Conservation (phyloP, 2,113 vertebrate species). For the Gasterosteus nipponicus region DNA sequence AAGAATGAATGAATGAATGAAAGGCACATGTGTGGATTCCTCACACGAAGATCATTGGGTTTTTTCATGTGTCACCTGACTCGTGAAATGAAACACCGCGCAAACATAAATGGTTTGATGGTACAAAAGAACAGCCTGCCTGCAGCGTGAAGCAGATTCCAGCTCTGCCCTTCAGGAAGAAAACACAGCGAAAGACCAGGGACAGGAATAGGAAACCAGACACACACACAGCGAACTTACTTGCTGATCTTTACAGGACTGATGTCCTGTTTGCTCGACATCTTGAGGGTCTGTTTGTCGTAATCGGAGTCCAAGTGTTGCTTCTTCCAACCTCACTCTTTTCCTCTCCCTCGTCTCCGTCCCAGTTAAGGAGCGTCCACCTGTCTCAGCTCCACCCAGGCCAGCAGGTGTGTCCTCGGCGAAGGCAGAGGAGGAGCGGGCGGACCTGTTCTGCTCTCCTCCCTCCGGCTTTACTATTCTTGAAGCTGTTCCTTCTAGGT, state of each 20-base stretch:
- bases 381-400: conserved; percentile 72
- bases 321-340: conserved; percentile 29
- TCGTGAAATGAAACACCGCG: not conserved
- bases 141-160: conserved; percentile 12
- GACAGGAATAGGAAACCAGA: conserved; percentile 11
- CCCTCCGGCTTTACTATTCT: not conserved
- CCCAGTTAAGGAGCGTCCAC: conserved; percentile 67
- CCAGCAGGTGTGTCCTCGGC: conserved; percentile 73
- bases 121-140: not conserved
- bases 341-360: not conserved
- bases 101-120: conserved; percentile 14
- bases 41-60: not conserved
- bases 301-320: conserved; percentile 35
- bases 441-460: conserved; percentile 74
- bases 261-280: conserved; percentile 74
- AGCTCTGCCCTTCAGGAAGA: not conserved
- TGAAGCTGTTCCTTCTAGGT: not conserved
- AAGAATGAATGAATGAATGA: conserved; percentile 3
- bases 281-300: conserved; percentile 42
- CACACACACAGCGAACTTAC: conserved; percentile 70
- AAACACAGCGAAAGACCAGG: not conserved
- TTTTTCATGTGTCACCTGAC: not conserved
- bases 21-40: not conserved
- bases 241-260: conserved; percentile 66
- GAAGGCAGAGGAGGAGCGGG: conserved; percentile 52